phyloP scores from a whole-genome alignment of 2,113 vertebrate species.

The Mixornis gularis region DNA sequence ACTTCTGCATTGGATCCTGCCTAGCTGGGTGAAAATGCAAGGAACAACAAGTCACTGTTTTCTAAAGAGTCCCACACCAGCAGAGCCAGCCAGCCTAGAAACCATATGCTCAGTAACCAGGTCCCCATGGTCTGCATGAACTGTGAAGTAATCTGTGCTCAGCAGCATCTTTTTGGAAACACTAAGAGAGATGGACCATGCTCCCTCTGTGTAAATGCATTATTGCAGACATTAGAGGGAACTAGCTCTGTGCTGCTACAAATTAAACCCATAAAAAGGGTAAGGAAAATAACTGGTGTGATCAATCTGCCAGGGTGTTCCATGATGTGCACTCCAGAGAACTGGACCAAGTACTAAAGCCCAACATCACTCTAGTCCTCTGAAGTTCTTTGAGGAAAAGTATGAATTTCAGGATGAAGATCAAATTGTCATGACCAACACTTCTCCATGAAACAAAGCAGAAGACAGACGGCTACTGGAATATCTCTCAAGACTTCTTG shows the following conservation, averaged over 20 bases:
- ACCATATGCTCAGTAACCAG: neutral
- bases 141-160: neutral
- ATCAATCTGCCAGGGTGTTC: neutral
- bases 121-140: neutral
- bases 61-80: neutral
- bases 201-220: neutral
- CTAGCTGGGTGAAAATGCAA: neutral
- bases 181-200: fast-evolving
- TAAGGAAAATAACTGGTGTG: neutral
- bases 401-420: neutral
- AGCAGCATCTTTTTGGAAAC: neutral
- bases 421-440: neutral
- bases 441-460: neutral
- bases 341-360: neutral
- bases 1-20: neutral
- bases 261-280: neutral
- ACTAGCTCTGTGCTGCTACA: neutral
- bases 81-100: neutral
- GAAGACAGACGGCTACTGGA: neutral
- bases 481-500: neutral
- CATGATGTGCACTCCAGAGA: neutral
- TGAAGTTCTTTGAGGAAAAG: neutral
- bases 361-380: neutral
- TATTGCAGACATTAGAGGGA: neutral
- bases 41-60: neutral